Evolutionary conservation across 2,113 vertebrate species (phyloP), one percentile per base, ranked within the genome.

Genomic region (Arvicanthis niloticus): DNA sequence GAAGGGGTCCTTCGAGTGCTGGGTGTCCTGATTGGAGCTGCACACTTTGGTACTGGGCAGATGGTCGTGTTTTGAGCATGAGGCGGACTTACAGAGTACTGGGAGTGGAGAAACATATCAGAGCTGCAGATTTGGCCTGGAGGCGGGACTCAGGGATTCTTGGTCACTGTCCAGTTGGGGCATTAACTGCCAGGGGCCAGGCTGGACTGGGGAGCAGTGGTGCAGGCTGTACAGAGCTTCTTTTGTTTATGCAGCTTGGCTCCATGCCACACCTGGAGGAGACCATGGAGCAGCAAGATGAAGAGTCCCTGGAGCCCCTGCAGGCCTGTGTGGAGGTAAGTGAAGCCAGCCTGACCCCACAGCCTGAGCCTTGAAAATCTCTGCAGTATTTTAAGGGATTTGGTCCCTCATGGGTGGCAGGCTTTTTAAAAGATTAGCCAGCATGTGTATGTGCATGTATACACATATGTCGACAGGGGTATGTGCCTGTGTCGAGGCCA

Each of bases 231-330:
- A 5, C 31, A 90, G 81, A 40, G 10, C 62, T 34, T 84, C n/a
- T 48, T 24, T 45, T 87, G 45, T 96, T 75, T 10, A 1, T 93
- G 87, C 84, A 94, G 82, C 67, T 68, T 31, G 24, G 29, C 29
- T 37, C 65, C 42, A 48, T 37, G 65, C 75, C 2, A 0, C 31
- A 17, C 40, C 40, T 42, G 78, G 67, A 94, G 56, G 76, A 82
- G 60, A 95, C 65, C 89, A 97, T 97, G 97, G 97, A 97, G 12
- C 87, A 56, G 34, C 77, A 0, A 68, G 96, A 94, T 21, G 93
- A 95, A 31, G 96, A 94, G 89, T 86, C 86, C 31, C 91, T 5
- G 1, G 89, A 9, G 13, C 24, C 97, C 62, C 75, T 42, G 13
- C 81, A 78, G 87, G 84, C 82, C 62, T 45, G 40, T 4, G 0